Base-by-base conservation (phyloP, 2,113 vertebrate species). In the Antigone vipio region DNA sequence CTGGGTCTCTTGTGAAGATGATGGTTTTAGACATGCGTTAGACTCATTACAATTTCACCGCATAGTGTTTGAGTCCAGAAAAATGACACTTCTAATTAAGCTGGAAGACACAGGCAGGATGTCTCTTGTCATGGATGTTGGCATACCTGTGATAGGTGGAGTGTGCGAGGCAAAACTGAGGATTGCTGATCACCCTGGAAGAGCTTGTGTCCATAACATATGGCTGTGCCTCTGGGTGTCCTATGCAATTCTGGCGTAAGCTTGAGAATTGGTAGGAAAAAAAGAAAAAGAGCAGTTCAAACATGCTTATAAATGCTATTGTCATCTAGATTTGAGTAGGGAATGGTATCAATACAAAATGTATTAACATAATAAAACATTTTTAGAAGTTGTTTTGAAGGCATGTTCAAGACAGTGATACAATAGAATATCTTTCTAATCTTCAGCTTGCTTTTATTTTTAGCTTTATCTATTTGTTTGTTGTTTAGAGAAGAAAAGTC, bases 51-150 rank as follows among this genome's bases (percentile, higher is more conserved):
- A 77, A 27, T 93, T 88, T 95, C 56, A 27, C 35, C 64, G 47
- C 30, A 5, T 27, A 34, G 15, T 13, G 44, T 30, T 58, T 63
- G 74, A 81, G 38, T 92, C 79, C 63, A 89, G 89, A 9, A 81
- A 91, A 95, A 56, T 81, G 67, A 30, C 87, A 75, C 42, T 91
- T 29, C 12, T 91, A 60, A 94, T 93, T 90, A 89, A 60, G 18
- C 69, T 69, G 26, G 53, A 44, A 90, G 68, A 55, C 18, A 32
- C 1, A 3, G 72, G 44, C 64, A 77, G 38, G 58, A 50, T 87
- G 73, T 92, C 44, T 90, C 45, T 68, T 85, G 49, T 90, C 80
- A 79, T 59, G 63, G 52, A 38, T 68, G 60, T 35, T 1, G 0
- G 44, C 50, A 38, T 45, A 76, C 68, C 69, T 93, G 60, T 89